Evolutionary conservation across 1,140 invertebrate genomes (phyloP), one percentile per base, ranked within the genome.

Genomic region (Mesaphorura yosii): DNA sequence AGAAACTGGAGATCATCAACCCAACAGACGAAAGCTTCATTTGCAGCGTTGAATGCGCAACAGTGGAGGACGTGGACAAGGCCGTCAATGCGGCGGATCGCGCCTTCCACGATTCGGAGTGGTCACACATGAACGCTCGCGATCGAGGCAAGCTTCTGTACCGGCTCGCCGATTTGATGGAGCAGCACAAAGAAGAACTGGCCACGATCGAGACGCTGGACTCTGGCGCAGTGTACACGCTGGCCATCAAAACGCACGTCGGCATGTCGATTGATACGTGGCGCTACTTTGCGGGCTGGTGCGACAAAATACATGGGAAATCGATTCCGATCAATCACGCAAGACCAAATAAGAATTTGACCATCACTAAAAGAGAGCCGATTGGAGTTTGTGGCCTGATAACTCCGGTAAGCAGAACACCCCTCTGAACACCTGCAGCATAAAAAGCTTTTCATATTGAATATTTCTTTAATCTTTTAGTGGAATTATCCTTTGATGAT

Each of bases 181-280:
- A 94, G 57, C 67, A 87, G 60, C 82, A 95, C 66, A 88, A 88
- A 69, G 89, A 94, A 68, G 91, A 96, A 65, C 71, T 96, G 59
- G 91, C 91, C 0, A 94, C 89, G 1, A 80, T 96, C 6, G 91
- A 96, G 66, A 81, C 80, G 0, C 75, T 95, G 5, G 92, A 96
- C 67, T 91, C 88, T 0, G 92, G 92, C 4, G 92, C 91, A 1
- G 91, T 96, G 0, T 96, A 95, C 68, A 95, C 92, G 0, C 71
- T 96, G 23, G 91, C 92, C 0, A 65, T 96, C 6, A 96, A 96
- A 67, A 96, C 92, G 0, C 92, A 92, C 66, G 70, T 93, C 6
- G 88, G 88, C 22, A 93, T 93, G 88, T 89, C 86, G 1, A 90
- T 93, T 38, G 88, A 92, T 60, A 88, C 86, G 0, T 92, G 86